Conservation (phyloP, 2,888 invertebrate species). For the Andrena bucephala region DNA sequence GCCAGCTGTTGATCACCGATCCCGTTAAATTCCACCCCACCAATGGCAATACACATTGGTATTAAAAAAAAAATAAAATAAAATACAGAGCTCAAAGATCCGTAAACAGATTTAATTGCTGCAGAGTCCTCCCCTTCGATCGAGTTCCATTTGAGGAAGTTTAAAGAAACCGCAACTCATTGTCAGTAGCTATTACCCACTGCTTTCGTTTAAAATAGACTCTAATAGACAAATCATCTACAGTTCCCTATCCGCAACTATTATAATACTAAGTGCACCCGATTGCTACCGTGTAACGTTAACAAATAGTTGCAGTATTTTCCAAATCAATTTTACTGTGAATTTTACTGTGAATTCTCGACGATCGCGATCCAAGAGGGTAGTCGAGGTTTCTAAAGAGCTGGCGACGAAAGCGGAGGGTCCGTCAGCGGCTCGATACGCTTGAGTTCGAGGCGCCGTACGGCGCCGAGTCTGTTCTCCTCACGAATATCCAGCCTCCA, state of each 20-base stretch:
- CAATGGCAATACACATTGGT: background rate
- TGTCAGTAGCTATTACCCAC: background rate
- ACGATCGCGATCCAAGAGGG: background rate
- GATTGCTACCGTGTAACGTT: no score
- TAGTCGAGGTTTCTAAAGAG: background rate
- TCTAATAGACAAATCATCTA: no score
- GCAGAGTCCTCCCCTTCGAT: background rate
- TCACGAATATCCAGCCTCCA: constrained; percentile 64
- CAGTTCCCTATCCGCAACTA: no score
- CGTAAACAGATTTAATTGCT: background rate
- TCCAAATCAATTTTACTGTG: no score
- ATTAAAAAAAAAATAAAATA: background rate
- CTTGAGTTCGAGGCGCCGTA: constrained; percentile 1
- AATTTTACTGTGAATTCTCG: no score
- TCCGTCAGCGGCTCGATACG: background rate
- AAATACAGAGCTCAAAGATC: background rate
- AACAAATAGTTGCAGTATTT: no score
- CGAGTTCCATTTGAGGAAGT: background rate
- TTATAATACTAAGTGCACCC: no score
- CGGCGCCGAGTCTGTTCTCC: constrained; percentile 37
- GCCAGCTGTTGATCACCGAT: constrained; percentile 43
- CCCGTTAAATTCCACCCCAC: background rate
- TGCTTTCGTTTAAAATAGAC: background rate
- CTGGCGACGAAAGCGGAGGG: constrained; percentile 29
- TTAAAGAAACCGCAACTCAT: background rate